These are phyloP conservation scores for Oncorhynchus mykiss DNA, from an alignment of 2,113 vertebrate species.

Conservation along the genomic window DNA sequence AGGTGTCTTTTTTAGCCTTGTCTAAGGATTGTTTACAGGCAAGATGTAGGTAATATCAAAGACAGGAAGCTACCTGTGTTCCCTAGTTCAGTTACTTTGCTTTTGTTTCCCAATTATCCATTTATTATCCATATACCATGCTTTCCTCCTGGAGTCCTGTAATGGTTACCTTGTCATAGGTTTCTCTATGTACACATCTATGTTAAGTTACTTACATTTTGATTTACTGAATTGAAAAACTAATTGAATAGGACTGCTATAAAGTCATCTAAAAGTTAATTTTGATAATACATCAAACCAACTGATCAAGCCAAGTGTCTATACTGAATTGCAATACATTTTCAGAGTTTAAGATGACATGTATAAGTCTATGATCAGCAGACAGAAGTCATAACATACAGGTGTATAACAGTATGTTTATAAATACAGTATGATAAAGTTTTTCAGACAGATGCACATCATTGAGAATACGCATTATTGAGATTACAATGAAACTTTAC, in stretches of 20 bases:
- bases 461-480: too few species aligned
- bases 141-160: neutral
- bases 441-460: too few species aligned
- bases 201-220: neutral
- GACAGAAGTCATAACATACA: neutral
- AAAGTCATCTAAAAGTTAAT: neutral
- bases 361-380: too few species aligned
- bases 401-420: neutral
- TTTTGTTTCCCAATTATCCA: neutral
- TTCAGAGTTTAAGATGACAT: too few species aligned
- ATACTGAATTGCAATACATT: too few species aligned
- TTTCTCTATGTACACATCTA: too few species aligned
- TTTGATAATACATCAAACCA: neutral
- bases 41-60: neutral
- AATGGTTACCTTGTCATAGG: neutral
- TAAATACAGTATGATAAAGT: too few species aligned
- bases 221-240: too few species aligned
- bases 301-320: neutral
- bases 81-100: neutral
- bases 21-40: neutral
- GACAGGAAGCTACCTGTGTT: neutral
- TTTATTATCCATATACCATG: neutral
- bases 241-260: too few species aligned
- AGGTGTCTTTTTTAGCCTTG: slow-evolving; percentile 54
- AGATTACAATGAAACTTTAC: too few species aligned